Evolutionary conservation across 2,113 vertebrate species (phyloP).

Genomic region (Spheniscus mendiculus): DNA sequence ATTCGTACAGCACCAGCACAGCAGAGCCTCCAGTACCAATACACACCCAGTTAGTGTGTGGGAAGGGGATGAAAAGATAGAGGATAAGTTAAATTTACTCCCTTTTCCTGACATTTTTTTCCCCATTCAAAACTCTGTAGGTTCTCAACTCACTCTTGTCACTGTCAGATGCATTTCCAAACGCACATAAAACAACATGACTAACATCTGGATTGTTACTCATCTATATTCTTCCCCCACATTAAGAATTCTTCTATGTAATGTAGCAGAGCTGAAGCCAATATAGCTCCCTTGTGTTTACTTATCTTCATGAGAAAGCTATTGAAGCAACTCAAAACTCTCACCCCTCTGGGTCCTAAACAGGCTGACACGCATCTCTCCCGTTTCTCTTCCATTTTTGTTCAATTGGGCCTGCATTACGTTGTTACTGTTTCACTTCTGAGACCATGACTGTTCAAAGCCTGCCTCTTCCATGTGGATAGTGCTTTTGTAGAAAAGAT

Average conservation of each 20-base stretch:
- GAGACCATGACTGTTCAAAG: not conserved
- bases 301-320: conserved; percentile 35
- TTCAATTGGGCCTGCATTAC: not conserved
- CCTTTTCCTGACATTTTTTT: not conserved
- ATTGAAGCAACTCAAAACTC: conserved; percentile 33
- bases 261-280: not conserved
- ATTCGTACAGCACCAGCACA: not conserved
- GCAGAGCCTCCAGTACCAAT: not conserved
- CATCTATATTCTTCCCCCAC: not conserved
- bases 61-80: not conserved
- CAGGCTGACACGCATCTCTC: not conserved
- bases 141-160: not conserved
- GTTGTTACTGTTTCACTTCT: not conserved
- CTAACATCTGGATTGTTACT: not conserved
- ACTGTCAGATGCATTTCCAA: not conserved
- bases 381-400: not conserved
- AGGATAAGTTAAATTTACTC: not conserved
- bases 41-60: not conserved
- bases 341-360: not conserved
- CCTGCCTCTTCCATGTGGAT: not conserved
- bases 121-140: not conserved
- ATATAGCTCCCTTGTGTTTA: conserved; percentile 29
- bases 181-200: not conserved
- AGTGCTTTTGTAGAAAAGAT: not conserved
- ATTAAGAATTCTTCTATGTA: not conserved